Evolutionary conservation across 2,113 vertebrate genomes (phyloP).

Genomic region (Perca schrenkii): DNA sequence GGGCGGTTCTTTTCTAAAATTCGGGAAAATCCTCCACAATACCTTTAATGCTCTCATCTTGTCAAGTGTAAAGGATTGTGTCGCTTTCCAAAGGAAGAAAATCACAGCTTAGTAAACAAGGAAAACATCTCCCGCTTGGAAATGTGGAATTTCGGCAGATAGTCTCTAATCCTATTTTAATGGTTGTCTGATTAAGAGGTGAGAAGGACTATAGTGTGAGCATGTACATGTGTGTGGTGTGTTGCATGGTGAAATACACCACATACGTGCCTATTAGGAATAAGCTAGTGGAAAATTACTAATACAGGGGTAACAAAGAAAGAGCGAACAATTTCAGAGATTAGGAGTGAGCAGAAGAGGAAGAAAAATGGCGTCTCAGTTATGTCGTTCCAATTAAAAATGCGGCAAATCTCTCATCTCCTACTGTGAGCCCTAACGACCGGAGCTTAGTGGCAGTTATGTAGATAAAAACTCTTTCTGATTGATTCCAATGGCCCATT

Average conservation of each 20-base stretch:
- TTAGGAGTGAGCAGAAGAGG: conserved; percentile 91
- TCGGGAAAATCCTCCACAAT: no score
- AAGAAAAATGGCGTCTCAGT: conserved; percentile 89
- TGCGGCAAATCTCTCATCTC: conserved; percentile 91
- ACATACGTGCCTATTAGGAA: conserved; percentile 11
- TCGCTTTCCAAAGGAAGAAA: conserved; percentile 53
- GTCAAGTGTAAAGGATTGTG: conserved; percentile 41
- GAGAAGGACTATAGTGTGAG: conserved; percentile 67
- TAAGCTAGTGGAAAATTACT: neutral
- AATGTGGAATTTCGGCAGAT: conserved; percentile 77
- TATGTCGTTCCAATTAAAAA: conserved; percentile 95
- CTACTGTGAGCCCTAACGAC: conserved; percentile 96
- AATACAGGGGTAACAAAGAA: conserved; percentile 38
- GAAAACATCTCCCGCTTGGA: conserved; percentile 71
- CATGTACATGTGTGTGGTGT: conserved; percentile 21
- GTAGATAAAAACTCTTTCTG: conserved; percentile 97
- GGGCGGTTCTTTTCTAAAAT: no score
- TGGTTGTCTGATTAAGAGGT: conserved; percentile 85
- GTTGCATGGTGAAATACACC: conserved; percentile 9
- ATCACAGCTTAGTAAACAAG: conserved; percentile 74
- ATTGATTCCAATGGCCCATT: conserved; percentile 98
- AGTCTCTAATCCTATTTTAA: conserved; percentile 84
- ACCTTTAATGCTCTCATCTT: conserved; percentile 38
- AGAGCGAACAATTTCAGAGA: conserved; percentile 71
- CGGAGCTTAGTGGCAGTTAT: conserved; percentile 96